Percentiles rank a stretch among this genome's conserved stretches.
Conservation (phyloP, 2,113 vertebrate species). For the Sylvilagus bachmani region DNA sequence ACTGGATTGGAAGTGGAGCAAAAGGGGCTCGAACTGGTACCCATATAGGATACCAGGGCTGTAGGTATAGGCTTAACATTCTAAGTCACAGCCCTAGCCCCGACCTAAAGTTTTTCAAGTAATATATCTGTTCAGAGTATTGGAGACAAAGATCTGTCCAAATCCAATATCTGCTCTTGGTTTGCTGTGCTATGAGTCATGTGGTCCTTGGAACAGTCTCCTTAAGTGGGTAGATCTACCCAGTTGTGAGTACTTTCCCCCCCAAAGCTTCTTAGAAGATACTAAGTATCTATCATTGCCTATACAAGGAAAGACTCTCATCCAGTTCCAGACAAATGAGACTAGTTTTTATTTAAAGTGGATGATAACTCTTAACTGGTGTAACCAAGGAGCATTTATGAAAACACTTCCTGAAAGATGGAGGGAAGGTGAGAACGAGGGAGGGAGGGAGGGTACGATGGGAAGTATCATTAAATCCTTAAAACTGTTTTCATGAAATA, state of each 20-base stretch:
- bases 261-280: neutral
- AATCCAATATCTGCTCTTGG: neutral
- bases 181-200: neutral
- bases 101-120: neutral
- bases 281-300: neutral
- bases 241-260: neutral
- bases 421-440: neutral
- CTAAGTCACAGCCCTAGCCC: too few species aligned
- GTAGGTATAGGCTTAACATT: too few species aligned
- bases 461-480: too few species aligned
- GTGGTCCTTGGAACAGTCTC: neutral
- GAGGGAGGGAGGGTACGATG: too few species aligned
- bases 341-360: slow-evolving; percentile 37
- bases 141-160: neutral
- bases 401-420: neutral
- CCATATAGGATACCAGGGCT: too few species aligned
- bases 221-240: neutral
- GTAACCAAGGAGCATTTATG: neutral
- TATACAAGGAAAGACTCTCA: neutral
- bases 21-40: too few species aligned
- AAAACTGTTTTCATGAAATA: too few species aligned
- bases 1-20: too few species aligned
- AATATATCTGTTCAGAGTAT: neutral
- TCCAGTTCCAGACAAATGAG: neutral
- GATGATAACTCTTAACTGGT: neutral